Base-by-base conservation (phyloP, 37 sponge, comb jelly and placozoan genomes). In the Lycopodina hypogea region DNA sequence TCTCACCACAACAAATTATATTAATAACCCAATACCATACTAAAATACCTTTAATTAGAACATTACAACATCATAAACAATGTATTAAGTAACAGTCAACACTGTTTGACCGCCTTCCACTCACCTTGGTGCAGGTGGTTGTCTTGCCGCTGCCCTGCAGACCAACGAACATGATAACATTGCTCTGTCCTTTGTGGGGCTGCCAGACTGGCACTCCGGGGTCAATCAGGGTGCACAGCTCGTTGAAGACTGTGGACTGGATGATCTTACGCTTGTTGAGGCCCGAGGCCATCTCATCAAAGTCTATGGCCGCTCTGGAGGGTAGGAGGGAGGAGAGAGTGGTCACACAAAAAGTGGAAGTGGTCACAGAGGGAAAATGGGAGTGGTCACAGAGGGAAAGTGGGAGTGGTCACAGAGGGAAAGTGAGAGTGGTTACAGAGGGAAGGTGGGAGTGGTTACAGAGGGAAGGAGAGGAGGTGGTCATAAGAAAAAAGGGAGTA, bases 101-200 rank as follows among this genome's bases (percentile, higher is more conserved):
- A n/a, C n/a, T n/a, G n/a, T n/a, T n/a, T n/a, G n/a, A n/a, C n/a
- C n/a, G n/a, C n/a, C 48, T 12, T 9, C 48, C 48, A 4, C 48
- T 45, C 48, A 95, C 95, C 80, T 97, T 97, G 56, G 95, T 92
- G 59, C 95, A 94, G 23, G 98, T 97, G 57, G 98, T 97, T 0
- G 98, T 97, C 66, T 97, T 97, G 59, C 98, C 98, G 72, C 95
- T 89, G 33, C 98, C 98, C 79, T 97, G 98, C 29, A 97, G 72
- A 1, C 98, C 98, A 0, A 97, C 98, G 66, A 97, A 97, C 98
- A 97, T 97, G 81, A 97, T 91, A 63, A 97, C 86, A 67, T 97
- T 97, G 42, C 76, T 71, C 66, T 78, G 78, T 17, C 95, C 93
- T 78, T 97, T 97, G 14, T 73, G 71, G 12, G 98, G 93, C 39